A percentile compares a stretch with the other conserved stretches of the same genome.
Evolutionary conservation across 2,797 vertebrate species (phyloP).

Genomic region (Acanthurus tractus): DNA sequence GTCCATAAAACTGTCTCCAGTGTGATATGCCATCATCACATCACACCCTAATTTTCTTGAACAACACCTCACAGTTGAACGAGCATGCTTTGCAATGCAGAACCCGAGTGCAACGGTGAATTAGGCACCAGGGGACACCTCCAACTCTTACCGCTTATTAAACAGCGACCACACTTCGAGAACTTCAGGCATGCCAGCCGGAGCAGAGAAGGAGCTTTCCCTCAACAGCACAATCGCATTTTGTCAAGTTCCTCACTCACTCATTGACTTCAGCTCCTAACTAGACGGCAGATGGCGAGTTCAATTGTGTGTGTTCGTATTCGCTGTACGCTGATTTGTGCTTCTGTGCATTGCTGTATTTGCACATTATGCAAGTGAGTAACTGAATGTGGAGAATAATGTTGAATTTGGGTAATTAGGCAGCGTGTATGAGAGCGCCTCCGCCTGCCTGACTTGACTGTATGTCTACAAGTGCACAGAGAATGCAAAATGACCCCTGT

Average conservation of each 20-base stretch:
- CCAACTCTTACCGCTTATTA: conserved; percentile 66
- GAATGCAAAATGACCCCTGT: conserved; percentile 75
- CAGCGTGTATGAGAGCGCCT: conserved; percentile 20
- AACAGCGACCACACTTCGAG: conserved; percentile 53
- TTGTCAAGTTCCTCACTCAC: conserved; percentile 41
- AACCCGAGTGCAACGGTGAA: conserved; percentile 64
- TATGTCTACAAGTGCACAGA: conserved; percentile 52
- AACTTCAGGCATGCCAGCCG: conserved; percentile 51
- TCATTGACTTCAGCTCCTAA: conserved; percentile 26
- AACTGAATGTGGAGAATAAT: conserved; percentile 40
- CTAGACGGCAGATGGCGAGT: conserved; percentile 37
- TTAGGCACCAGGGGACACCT: conserved; percentile 70
- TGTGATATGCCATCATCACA: conserved; percentile 71
- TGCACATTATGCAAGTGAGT: conserved; percentile 47
- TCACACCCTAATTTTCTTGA: conserved; percentile 71
- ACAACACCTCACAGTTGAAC: conserved; percentile 75
- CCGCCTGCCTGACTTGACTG: conserved; percentile 51
- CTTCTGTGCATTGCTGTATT: conserved; percentile 42
- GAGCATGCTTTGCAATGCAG: conserved; percentile 72
- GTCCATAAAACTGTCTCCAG: conserved; percentile 73
- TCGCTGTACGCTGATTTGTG: conserved; percentile 14
- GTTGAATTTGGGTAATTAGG: conserved; percentile 63
- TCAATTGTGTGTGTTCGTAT: conserved; percentile 29
- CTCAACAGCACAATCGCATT: conserved; percentile 23
- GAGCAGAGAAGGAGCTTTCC: conserved; percentile 57